phyloP scores from a whole-genome alignment of 1,140 invertebrate genomes.

The Bombus pascuorum region DNA sequence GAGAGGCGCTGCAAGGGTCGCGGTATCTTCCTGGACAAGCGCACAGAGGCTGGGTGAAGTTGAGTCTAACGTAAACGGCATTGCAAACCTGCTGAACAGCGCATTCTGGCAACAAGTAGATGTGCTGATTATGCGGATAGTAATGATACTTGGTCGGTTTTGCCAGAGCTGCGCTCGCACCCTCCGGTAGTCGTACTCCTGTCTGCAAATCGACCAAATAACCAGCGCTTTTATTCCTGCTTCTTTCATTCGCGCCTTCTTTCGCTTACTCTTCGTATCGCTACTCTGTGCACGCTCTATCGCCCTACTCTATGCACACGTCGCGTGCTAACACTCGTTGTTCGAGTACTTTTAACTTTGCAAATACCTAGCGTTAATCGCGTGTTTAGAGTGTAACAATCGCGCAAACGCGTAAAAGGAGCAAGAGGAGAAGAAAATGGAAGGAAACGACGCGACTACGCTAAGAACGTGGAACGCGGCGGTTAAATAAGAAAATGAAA shows the following conservation, averaged over 20 bases:
- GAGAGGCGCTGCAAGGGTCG: conserved; percentile 94
- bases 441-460: background rate
- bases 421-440: background rate
- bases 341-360: background rate
- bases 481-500: too few relatives aligned
- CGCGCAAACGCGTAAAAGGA: too few relatives aligned
- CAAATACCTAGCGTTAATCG: too few relatives aligned
- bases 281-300: too few relatives aligned
- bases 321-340: background rate
- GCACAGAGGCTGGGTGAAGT: conserved; percentile 96
- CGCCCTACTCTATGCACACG: background rate
- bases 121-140: conserved; percentile 96
- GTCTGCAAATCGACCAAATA: conserved; percentile 84
- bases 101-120: conserved; percentile 94
- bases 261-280: background rate
- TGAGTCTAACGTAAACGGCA: conserved; percentile 94
- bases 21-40: conserved; percentile 92
- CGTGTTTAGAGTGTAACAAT: too few relatives aligned
- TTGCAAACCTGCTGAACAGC: conserved; percentile 97
- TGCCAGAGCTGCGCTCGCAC: conserved; percentile 85
- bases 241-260: background rate
- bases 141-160: conserved; percentile 96
- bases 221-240: background rate
- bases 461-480: too few relatives aligned
- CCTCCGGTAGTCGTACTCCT: conserved; percentile 87